phyloP scores from a whole-genome alignment of 1,140 invertebrate species.

The Stegodyphus dumicola region DNA sequence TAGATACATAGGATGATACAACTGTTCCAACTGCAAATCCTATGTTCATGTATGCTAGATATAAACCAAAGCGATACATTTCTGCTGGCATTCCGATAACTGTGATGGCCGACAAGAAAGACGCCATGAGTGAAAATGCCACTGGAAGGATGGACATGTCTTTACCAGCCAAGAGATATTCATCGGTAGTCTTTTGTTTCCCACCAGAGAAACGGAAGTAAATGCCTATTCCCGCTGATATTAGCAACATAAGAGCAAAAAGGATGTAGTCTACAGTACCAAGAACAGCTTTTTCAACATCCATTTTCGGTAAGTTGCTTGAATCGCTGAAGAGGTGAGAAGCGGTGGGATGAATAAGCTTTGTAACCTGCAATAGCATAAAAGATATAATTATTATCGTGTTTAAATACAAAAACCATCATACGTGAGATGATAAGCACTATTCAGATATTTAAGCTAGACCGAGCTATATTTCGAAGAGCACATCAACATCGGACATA shows the following conservation, averaged over 20 bases:
- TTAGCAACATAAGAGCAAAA: constrained; percentile 71
- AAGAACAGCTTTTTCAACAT: constrained; percentile 9
- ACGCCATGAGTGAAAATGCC: constrained; percentile 82
- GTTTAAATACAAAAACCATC: no score
- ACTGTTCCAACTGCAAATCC: constrained; percentile 76
- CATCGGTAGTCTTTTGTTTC: constrained; percentile 72
- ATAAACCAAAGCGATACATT: constrained; percentile 65
- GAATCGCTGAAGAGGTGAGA: no score
- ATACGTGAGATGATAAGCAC: no score
- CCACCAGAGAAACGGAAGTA: constrained; percentile 74
- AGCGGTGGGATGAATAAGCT: no score
- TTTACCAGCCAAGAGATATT: constrained; percentile 87
- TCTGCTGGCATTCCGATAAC: constrained; percentile 68
- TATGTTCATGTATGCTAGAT: background rate
- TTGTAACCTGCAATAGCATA: no score
- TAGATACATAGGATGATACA: constrained; percentile 82
- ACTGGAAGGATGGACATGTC: constrained; percentile 85
- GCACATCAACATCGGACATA: no score
- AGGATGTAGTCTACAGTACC: constrained; percentile 75
- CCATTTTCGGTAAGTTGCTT: background rate
- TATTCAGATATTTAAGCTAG: no score
- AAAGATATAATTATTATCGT: no score
- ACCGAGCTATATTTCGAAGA: no score
- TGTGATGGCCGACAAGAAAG: constrained; percentile 71
- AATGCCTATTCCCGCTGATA: constrained; percentile 76